Base-by-base conservation (phyloP, 37 sponge, comb jelly and placozoan species). In the Amphimedon queenslandica region DNA sequence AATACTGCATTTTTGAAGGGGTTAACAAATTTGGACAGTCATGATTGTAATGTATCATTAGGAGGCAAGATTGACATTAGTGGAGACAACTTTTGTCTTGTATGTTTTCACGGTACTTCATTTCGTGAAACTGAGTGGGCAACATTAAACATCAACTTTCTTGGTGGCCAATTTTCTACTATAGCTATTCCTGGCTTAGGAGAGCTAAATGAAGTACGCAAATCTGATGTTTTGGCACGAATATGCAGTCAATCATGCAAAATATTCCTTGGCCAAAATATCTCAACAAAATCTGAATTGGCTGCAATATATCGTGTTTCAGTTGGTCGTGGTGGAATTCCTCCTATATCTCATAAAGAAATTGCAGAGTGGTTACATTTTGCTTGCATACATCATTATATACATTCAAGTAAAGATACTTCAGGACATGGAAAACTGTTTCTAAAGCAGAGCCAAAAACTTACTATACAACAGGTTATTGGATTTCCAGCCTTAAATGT, bases 81-180 rank as follows among this genome's bases (percentile, higher is more conserved):
- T 3, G 95, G 95, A 27, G 40, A 72, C 1, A 80, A 72, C 42
- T 29, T 94, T 18, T 80, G 82, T 67, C 64, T 94, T 27, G 95
- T 82, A 23, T 94, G 91, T 42, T 75, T 90, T 40, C 90, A 90
- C 47, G 89, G 90, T 10, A 42, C 72, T 0, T 73, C 72, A 13
- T 94, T 94, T 76, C 40, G 79, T 21, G 91, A 90, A 35, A 74
- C 63, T 1, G 87, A 87, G 40, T 90, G 95, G 87, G 91, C 81
- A 5, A 80, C 90, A 16, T 83, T 94, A 65, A 80, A 71, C 40
- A 61, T 94, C 38, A 65, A 79, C 40, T 25, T 37, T 29, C 34
- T 90, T 29, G 24, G 39, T 23, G 77, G 81, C n/a, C 77, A 72
- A 40, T 94, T 86, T 75, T 68, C 64, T 28, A 94, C 95, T 4